phyloP scores from a whole-genome alignment of 2,888 invertebrate species.

The Blera fallax region DNA sequence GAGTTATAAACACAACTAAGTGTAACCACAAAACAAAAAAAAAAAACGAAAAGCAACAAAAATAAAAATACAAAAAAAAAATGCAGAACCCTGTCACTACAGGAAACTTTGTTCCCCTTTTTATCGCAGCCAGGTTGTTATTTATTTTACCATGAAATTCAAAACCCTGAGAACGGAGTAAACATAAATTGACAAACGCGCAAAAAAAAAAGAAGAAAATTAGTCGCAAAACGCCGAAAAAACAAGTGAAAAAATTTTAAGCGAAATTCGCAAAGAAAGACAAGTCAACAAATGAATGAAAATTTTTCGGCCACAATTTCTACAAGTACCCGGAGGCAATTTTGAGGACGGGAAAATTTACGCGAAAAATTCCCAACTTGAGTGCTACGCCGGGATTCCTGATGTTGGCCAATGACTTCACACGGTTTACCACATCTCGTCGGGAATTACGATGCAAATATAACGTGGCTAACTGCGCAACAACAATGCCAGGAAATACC shows the following conservation, averaged over 20 bases:
- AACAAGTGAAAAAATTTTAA: background rate
- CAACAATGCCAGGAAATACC: conserved; percentile 7
- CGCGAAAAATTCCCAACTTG: conserved; percentile 27
- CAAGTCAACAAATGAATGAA: conserved; percentile 35
- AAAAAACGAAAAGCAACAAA: background rate
- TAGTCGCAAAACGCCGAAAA: background rate
- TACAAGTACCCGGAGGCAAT: conserved; percentile 10
- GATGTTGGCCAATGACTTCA: conserved; percentile 19
- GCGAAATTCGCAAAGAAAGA: background rate
- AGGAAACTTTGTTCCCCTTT: conserved; percentile 7
- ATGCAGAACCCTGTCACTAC: conserved; percentile 11
- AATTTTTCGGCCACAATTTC: conserved; percentile 38
- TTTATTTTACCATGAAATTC: conserved; percentile 45
- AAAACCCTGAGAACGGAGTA: conserved; percentile 21
- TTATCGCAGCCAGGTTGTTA: background rate
- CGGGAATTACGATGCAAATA: conserved; percentile 14
- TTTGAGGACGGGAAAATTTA: conserved; percentile 21
- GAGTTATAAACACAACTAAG: conserved; percentile 26
- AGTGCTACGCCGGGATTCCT: background rate
- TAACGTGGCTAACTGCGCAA: background rate
- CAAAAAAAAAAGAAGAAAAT: background rate
- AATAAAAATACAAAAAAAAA: background rate
- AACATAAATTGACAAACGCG: conserved; percentile 53
- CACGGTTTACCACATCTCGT: conserved; percentile 7
- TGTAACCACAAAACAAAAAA: background rate